Evolutionary conservation across 1,140 invertebrate genomes (phyloP), one percentile per base, ranked within the genome.

Genomic region (Euura lappo): DNA sequence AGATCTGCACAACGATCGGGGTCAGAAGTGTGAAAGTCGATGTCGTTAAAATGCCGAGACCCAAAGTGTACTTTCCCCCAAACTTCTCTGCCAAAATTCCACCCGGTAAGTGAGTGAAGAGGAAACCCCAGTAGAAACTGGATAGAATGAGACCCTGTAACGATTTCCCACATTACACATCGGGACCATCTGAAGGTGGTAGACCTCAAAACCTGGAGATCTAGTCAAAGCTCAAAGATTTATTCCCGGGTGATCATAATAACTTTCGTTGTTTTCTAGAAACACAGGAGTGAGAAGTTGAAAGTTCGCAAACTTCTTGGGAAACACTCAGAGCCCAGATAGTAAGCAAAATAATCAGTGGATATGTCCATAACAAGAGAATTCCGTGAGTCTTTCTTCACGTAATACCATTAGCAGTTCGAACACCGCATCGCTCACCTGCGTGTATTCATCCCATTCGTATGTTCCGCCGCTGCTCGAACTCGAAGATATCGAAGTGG

Each of bases 21-120:
- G 90, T 94, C 43, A 93, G 83, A 71, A 94, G 86, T 8, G 93
- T 94, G 83, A 97, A 92, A 8, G 96, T 80, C 2, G 94, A 92
- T 0, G 93, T 93, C 13, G 92, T 91, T 0, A 94, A 83, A 44
- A 95, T 93, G n/a, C 94, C 94, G 60, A 28, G 28, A 28, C 28
- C 28, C 28, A 28, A 28, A 28, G 28, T 28, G 28, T 28, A 28
- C 28, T 28, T 28, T 28, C 28, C 28, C 28, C 28, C 28, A 28
- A 28, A 28, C 28, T 28, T 28, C 28, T 28, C 28, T 92, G 95
- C 92, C 13, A 94, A 79, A 28, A 90, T 79, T 6, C 91, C 92
- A 3, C 92, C 92, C 1, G 91, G 90, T 13, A 92, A 77, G 74
- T 92, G 91, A 0, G 88, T 88, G 3, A 89, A 28, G 28, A 28